Evolutionary conservation across 2,888 invertebrate species (phyloP).

Genomic region (Brenthis ino): DNA sequence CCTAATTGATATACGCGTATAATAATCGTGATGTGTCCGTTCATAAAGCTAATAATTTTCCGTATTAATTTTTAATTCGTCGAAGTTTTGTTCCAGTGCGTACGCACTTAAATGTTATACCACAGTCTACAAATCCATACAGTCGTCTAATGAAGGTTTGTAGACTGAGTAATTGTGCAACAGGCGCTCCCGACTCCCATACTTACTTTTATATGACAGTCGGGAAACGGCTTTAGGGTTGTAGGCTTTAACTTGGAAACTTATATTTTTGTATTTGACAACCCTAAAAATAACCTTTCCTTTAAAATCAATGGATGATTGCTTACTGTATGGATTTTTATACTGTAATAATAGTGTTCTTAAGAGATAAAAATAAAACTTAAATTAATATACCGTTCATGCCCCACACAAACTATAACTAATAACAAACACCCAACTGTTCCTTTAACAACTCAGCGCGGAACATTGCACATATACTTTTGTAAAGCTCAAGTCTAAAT

Average conservation of each 20-base stretch:
- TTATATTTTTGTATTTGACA: too few relatives aligned
- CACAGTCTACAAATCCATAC: too few relatives aligned
- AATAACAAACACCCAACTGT: conserved; percentile 60
- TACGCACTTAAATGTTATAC: too few relatives aligned
- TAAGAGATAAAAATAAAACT: conserved; percentile 37
- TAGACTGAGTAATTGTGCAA: too few relatives aligned
- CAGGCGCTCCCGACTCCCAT: too few relatives aligned
- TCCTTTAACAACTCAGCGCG: conserved; percentile 51
- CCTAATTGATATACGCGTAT: background rate
- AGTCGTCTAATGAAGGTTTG: too few relatives aligned
- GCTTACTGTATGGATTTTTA: too few relatives aligned
- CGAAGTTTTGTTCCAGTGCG: conserved; percentile 3
- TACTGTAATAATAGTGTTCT: conserved; percentile 22
- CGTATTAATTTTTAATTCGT: conserved; percentile 24
- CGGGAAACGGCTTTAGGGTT: too few relatives aligned
- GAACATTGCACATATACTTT: conserved; percentile 73
- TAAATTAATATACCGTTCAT: conserved; percentile 43
- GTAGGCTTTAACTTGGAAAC: too few relatives aligned
- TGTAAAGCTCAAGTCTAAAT: conserved; percentile 73
- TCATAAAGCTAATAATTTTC: conserved; percentile 15
- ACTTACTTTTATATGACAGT: too few relatives aligned
- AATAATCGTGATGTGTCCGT: conserved; percentile 24
- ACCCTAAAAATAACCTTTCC: too few relatives aligned
- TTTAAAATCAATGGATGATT: too few relatives aligned
- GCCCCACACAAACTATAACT: conserved; percentile 46